phyloP scores from a whole-genome alignment of 2,797 vertebrate species.

The Odontamblyopus lacepedii region DNA sequence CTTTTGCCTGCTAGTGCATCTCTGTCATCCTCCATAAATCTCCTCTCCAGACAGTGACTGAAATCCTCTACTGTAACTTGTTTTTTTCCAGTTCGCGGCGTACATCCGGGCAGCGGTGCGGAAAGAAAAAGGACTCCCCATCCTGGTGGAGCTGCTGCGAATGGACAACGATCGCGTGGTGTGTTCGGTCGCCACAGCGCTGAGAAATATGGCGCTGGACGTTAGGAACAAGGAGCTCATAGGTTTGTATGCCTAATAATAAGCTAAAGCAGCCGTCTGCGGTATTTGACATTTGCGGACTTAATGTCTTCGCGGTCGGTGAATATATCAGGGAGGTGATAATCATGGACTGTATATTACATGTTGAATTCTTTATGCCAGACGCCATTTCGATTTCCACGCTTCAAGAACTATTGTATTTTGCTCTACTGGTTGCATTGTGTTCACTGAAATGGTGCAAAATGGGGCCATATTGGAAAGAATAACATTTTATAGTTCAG shows the following conservation, averaged over 20 bases:
- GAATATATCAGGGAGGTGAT: neutral
- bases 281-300: neutral
- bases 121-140: constrained; percentile 96
- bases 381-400: neutral
- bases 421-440: no score
- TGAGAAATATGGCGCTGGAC: constrained; percentile 96
- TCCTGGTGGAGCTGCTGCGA: constrained; percentile 94
- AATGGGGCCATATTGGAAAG: no score
- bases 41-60: no score
- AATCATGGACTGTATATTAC: neutral
- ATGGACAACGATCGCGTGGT: constrained; percentile 98
- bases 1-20: no score
- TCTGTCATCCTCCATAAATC: neutral
- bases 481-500: no score
- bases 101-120: constrained; percentile 96
- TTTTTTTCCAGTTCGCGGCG: constrained; percentile 84
- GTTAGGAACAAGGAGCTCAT: constrained; percentile 98
- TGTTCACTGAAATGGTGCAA: no score
- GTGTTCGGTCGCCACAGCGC: constrained; percentile 92
- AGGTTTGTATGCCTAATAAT: constrained; percentile 65
- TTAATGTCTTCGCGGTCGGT: neutral
- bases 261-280: neutral
- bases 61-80: constrained; percentile 3
- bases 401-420: neutral
- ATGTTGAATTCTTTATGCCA: neutral